Evolutionary conservation across 1,140 invertebrate species (phyloP), one percentile per base, ranked within the genome.

Genomic region (Drosophila bifasciata): DNA sequence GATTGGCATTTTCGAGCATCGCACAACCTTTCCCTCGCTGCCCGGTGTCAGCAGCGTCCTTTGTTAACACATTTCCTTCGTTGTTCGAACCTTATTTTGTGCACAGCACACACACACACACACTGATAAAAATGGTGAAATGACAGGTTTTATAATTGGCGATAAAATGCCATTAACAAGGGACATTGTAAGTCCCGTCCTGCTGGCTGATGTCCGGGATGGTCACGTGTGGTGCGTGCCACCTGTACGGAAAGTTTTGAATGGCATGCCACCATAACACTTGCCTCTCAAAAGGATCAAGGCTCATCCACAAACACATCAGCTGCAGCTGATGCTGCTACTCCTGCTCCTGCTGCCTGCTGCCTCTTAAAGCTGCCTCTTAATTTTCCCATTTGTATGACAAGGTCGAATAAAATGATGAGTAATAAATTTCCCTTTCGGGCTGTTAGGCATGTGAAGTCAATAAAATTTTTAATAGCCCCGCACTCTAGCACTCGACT

Each of bases 101-200:
- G 21, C 41, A 39, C 51, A 7, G 23, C 51, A 32, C 62, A 49
- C 79, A 74, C 77, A 68, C 71, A 85, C 51, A 32, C 62, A 49
- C 79, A 74, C 77, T 73, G 75, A 85, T 88, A 81, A 85, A 81
- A 85, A 81, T 68, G 66, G 61, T 46, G 68, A 75, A 81, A 67
- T 88, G 83, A 75, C 83, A 86, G 83, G 51, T 78, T 83, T 86
- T 83, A 88, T 86, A 88, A 88, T 88, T 86, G 83, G 66, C 75
- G 78, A 78, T 86, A 83, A 86, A 86, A 86, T 86, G 83, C 78
- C 78, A 86, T 83, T 86, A 83, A 67, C 81, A 68, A 76, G 73
- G 56, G 52, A 66, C 80, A 69, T 57, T 76, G 64, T 59, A 46
- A 40, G 53, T 43, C 48, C 39, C 4, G 32, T 13, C 32, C 9